Conservation (phyloP, 1,140 invertebrate species). For the Nymphalis io region DNA sequence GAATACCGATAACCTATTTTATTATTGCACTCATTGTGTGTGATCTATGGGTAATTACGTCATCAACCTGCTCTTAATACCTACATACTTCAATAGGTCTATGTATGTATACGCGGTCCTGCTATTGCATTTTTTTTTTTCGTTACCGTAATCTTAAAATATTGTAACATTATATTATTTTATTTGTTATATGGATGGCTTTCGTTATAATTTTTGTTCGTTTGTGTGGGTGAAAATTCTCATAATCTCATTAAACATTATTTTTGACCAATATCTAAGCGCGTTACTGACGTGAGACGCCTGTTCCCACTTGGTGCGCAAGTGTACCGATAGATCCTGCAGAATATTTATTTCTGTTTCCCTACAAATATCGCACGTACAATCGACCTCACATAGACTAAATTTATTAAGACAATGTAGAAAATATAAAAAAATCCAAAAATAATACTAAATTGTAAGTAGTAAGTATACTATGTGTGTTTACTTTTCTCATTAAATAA, state of each 20-base stretch:
- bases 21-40: slow-evolving; percentile 1
- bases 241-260: background rate
- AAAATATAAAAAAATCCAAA: slow-evolving; percentile 23
- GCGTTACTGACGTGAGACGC: slow-evolving; percentile 11
- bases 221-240: background rate
- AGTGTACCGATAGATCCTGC: background rate
- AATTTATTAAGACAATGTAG: slow-evolving; percentile 9
- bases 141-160: background rate
- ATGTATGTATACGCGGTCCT: background rate
- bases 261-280: background rate
- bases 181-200: background rate
- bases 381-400: background rate
- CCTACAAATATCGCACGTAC: background rate
- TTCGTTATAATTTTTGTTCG: background rate
- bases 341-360: background rate
- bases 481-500: slow-evolving; percentile 17
- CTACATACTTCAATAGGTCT: background rate
- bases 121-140: background rate
- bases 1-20: slow-evolving; percentile 18
- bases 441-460: slow-evolving; percentile 24
- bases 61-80: background rate
- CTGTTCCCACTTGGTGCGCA: slow-evolving; percentile 17
- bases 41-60: slow-evolving; percentile 2
- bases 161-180: background rate
- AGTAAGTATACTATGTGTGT: slow-evolving; percentile 15